phyloP scores from a whole-genome alignment of 2,888 invertebrate species.

The Chloroclysta siterata region DNA sequence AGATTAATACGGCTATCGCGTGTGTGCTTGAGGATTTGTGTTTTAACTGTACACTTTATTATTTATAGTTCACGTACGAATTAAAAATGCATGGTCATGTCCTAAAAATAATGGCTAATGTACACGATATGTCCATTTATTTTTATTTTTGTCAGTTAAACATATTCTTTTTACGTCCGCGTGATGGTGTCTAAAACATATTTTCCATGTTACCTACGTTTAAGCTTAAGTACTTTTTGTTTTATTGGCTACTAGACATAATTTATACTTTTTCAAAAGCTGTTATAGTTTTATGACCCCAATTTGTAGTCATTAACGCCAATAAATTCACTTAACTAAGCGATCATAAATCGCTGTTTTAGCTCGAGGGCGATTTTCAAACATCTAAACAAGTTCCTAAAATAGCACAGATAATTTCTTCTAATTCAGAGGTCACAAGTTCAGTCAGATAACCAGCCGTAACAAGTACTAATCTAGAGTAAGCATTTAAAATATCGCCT shows the following conservation, averaged over 20 bases:
- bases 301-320: constrained; percentile 41
- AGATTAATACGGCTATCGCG: constrained; percentile 62
- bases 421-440: constrained; percentile 41
- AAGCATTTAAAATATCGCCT: constrained; percentile 74
- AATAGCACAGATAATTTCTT: constrained; percentile 40
- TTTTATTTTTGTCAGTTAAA: constrained; percentile 7
- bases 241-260: constrained; percentile 18
- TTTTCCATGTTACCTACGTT: background rate
- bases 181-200: constrained; percentile 8
- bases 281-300: constrained; percentile 35
- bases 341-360: constrained; percentile 29
- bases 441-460: constrained; percentile 58
- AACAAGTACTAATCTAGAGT: constrained; percentile 76
- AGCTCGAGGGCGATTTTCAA: constrained; percentile 22
- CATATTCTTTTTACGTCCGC: too few species aligned
- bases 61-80: constrained; percentile 52
- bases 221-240: constrained; percentile 4
- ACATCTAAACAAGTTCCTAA: constrained; percentile 23
- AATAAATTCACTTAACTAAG: constrained; percentile 39
- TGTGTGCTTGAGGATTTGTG: constrained; percentile 51
- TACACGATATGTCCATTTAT: constrained; percentile 32
- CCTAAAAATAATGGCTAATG: constrained; percentile 51
- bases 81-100: constrained; percentile 58
- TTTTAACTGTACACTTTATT: constrained; percentile 52
- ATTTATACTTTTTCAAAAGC: constrained; percentile 30